These are phyloP conservation scores for Microctonus aethiopoides DNA, from an alignment of 2,888 invertebrate genomes.

Conservation along the genomic window DNA sequence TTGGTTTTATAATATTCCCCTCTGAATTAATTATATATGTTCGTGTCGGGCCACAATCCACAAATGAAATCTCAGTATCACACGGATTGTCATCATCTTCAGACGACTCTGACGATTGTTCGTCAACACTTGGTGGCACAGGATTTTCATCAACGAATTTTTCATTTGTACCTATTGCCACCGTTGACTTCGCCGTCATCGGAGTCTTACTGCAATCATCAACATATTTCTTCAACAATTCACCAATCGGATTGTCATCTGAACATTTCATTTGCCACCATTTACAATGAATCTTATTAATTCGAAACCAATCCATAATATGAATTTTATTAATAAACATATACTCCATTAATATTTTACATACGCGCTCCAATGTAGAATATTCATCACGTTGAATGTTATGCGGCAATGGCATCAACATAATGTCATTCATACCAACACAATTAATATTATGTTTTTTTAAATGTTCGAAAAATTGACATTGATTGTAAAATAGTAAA, in stretches of 20 bases:
- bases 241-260: constrained; percentile 13
- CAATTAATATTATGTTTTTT: constrained; percentile 46
- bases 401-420: constrained; percentile 60
- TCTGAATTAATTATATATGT: not conserved
- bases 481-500: constrained; percentile 61
- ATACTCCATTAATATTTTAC: constrained; percentile 58
- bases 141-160: not conserved
- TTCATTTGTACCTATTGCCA: too few relatives aligned
- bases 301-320: constrained; percentile 57
- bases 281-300: constrained; percentile 42
- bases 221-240: constrained; percentile 14
- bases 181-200: not conserved
- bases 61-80: not conserved
- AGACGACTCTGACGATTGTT: not conserved
- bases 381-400: constrained; percentile 46
- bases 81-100: constrained; percentile 1
- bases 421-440: constrained; percentile 56
- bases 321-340: constrained; percentile 54
- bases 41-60: not conserved
- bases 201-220: not conserved
- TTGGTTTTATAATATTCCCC: not conserved
- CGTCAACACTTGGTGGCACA: not conserved
- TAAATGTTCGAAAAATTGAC: constrained; percentile 60
- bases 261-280: constrained; percentile 52
- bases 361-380: constrained; percentile 50